Conservation (phyloP, 2,888 invertebrate species). For the Diplolepis rosae region DNA sequence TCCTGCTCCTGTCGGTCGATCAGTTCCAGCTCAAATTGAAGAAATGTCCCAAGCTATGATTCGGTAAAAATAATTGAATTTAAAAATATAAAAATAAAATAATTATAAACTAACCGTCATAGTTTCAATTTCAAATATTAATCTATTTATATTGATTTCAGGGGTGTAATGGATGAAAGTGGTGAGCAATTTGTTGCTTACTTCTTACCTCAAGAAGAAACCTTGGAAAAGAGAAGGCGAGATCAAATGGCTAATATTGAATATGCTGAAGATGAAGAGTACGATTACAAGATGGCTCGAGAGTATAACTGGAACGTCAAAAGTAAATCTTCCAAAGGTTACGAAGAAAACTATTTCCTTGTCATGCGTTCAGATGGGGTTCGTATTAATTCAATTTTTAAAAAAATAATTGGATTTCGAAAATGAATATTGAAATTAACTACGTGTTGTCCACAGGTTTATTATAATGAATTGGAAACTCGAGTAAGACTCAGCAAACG, state of each 20-base stretch:
- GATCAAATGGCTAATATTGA: conserved; percentile 85
- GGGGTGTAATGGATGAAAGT: conserved; percentile 99
- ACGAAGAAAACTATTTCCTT: conserved; percentile 98
- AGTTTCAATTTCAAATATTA: neutral
- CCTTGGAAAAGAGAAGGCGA: conserved; percentile 89
- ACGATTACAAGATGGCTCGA: conserved; percentile 97
- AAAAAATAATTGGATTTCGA: neutral
- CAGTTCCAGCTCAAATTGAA: conserved; percentile 91
- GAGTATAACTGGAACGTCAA: conserved; percentile 99
- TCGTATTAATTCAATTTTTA: neutral
- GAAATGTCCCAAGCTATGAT: conserved; percentile 99
- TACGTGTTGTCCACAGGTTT: conserved; percentile 75
- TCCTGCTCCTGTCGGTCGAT: conserved; percentile 92
- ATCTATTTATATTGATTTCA: conserved; percentile 66
- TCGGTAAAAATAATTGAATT: conserved; percentile 76
- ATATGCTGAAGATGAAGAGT: conserved; percentile 92
- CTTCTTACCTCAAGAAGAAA: conserved; percentile 96
- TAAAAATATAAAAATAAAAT: neutral
- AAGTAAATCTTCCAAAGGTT: conserved; percentile 94
- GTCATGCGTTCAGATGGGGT: conserved; percentile 90
- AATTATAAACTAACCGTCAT: neutral
- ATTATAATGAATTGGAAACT: conserved; percentile 96
- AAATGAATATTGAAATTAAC: neutral
- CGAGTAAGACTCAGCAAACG: conserved; percentile 95
- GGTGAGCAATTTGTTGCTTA: conserved; percentile 99